Base-by-base conservation (phyloP, 2,113 vertebrate species). In the Mystacornis crossleyi region DNA sequence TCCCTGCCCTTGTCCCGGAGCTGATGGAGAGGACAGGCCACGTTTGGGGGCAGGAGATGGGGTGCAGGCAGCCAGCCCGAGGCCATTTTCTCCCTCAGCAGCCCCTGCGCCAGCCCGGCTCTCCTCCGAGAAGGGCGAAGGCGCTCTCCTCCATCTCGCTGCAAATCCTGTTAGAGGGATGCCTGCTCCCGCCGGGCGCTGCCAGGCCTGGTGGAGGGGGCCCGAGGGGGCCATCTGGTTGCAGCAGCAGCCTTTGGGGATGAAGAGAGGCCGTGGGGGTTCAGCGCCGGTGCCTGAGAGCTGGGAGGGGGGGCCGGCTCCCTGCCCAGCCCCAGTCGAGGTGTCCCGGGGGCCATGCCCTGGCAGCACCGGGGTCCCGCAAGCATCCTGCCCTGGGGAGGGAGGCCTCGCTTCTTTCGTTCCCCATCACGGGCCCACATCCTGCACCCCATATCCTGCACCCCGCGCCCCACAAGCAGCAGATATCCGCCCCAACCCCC, bases 111-210 rank as follows among this genome's bases (percentile, higher is more conserved):
- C 86, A 95, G 83, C 66, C 84, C 40, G 20, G 45, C 84, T 78
- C 78, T 92, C 78, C 81, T 67, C 86, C 0, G 29, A 79, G 85
- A 74, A 96, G 91, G 81, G 78, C 7, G 74, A 93, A 93, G 81
- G 81, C 81, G 14, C 88, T 92, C 71, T 88, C 86, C 90, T 91
- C 91, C 91, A 96, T 95, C 89, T 82, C 4, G 17, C 91, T 16
- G 92, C 90, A 93, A 96, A 95, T 96, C 95, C 95, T 91, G 89
- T 96, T 89, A 96, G 73, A 55, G 65, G 53, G 91, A 92, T 72
- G 94, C 91, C 71, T 75, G 90, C 94, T 95, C 74, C 74, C 0
- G 17, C 73, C 2, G 25, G 79, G 75, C 13, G 14, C 86, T 89
- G 84, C 93, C 93, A 70, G 90, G 93, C 81, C 87, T 70, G 81